Percentiles rank a stretch among this genome's conserved stretches.
These are phyloP conservation scores for Erinaceus europaeus DNA, from an alignment of 2,113 vertebrate species.

Conservation along the genomic window DNA sequence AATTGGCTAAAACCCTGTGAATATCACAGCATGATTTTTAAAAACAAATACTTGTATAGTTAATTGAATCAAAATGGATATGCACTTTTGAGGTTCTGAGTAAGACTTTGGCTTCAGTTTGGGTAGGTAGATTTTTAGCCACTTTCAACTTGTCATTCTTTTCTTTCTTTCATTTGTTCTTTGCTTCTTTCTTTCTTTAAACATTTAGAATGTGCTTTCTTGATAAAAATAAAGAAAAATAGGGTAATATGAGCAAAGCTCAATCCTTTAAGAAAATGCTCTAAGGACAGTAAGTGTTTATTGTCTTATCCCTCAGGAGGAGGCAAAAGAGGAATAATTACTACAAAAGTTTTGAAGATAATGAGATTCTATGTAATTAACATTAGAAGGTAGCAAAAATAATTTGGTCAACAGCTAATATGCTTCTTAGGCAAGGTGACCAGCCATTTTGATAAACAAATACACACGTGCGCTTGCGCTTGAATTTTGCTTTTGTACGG, in stretches of 20 bases:
- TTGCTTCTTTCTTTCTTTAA: no score
- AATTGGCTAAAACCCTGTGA: slow-evolving; percentile 24
- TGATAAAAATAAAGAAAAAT: slow-evolving; percentile 1
- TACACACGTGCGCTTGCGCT: not conserved
- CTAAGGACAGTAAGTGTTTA: not conserved
- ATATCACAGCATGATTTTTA: slow-evolving; percentile 46
- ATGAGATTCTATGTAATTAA: slow-evolving; percentile 8
- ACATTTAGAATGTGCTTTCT: slow-evolving; percentile 21
- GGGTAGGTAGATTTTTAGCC: not conserved
- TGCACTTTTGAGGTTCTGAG: not conserved
- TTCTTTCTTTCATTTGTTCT: no score
- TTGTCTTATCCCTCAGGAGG: not conserved
- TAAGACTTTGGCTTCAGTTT: not conserved
- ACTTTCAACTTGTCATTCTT: not conserved
- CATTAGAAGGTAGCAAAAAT: slow-evolving; percentile 16
- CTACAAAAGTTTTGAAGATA: slow-evolving; percentile 27
- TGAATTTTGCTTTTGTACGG: slow-evolving; percentile 29
- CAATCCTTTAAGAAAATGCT: slow-evolving; percentile 16
- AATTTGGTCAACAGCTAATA: slow-evolving; percentile 25
- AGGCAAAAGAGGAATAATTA: not conserved
- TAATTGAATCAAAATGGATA: slow-evolving; percentile 27
- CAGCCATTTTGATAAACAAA: slow-evolving; percentile 38
- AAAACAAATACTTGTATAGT: slow-evolving; percentile 47
- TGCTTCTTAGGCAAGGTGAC: slow-evolving; percentile 11
- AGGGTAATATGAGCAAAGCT: not conserved